Evolutionary conservation across 2,113 vertebrate species (phyloP), one percentile per base, ranked within the genome.

Genomic region (Chaetodon trifascialis): DNA sequence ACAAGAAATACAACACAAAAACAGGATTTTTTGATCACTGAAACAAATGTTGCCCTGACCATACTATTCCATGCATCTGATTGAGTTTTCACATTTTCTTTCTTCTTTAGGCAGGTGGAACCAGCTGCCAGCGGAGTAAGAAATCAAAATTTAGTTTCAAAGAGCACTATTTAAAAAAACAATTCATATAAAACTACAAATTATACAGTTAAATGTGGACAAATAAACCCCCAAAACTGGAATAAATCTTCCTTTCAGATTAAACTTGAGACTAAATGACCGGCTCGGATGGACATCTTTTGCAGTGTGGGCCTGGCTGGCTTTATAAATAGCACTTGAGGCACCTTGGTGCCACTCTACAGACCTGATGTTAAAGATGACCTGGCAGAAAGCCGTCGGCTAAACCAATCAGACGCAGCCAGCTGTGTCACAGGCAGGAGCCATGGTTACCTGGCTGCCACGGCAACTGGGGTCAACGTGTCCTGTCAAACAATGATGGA

Each of bases 371-470:
- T 89, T 91, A 88, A 88, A 89, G 78, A 85, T 75, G 89, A 91
- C 79, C 88, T 87, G 87, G 88, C 91, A 89, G 52, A 84, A 81
- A 74, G 64, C 89, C 58, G 11, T 38, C 40, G 7, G 77, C 79
- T 90, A 30, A 84, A 86, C 92, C 89, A 90, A 89, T 92, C 88
- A 72, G 69, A 80, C 5, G 19, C 75, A 51, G 67, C 87, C 92
- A 83, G 89, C 89, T 92, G 91, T 92, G 88, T 75, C 81, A 85
- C 81, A 40, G 82, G 59, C 86, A 88, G 88, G 83, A 79, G 80
- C 85, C 90, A 90, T 91, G 87, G 91, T 90, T 91, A 92, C 93
- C 90, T 90, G 90, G 87, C 87, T 90, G 85, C 83, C 82, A 90
- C 30, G 66, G 89, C 87, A 92, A 92, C 91, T 42, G 40, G 63